Evolutionary conservation across 1,140 invertebrate genomes (phyloP).

Genomic region (Trypoxylus dichotomus): DNA sequence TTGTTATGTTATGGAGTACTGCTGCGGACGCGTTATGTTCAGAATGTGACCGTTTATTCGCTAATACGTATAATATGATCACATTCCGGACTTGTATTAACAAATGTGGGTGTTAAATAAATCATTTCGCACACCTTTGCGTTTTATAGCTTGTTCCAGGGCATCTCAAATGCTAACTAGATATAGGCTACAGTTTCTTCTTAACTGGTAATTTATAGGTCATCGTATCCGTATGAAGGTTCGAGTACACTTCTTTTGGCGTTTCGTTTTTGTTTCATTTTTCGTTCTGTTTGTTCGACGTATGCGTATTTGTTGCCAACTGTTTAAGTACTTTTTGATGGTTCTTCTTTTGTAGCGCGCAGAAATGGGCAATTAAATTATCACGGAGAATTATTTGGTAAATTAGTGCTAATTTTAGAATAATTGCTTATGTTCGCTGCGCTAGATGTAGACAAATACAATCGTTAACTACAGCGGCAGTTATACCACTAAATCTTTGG

Average conservation of each 20-base stretch:
- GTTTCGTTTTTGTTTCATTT: not conserved
- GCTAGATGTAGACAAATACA: no score
- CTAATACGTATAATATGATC: not conserved
- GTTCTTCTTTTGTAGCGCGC: not conserved
- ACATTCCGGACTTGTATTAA: slow-evolving; percentile 39
- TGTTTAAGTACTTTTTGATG: not conserved
- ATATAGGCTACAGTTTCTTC: slow-evolving; percentile 25
- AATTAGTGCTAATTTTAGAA: not conserved
- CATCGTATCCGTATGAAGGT: slow-evolving; percentile 23
- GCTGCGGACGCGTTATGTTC: slow-evolving; percentile 23
- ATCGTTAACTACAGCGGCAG: no score
- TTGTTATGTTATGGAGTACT: slow-evolving; percentile 41
- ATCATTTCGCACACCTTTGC: slow-evolving; percentile 42
- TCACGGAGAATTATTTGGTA: not conserved
- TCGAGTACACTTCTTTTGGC: slow-evolving; percentile 1
- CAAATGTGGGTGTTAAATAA: slow-evolving; percentile 46
- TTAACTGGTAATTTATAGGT: slow-evolving; percentile 29
- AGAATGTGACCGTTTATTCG: slow-evolving; percentile 22
- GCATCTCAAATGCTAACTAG: slow-evolving; percentile 38
- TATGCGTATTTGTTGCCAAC: not conserved
- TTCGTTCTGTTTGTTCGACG: not conserved
- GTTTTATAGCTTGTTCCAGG: slow-evolving; percentile 43
- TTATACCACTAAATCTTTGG: no score
- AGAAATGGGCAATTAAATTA: not conserved
- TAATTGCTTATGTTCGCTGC: no score